Base-by-base conservation (phyloP, 2,797 vertebrate species). In the Thalassophryne amazonica region DNA sequence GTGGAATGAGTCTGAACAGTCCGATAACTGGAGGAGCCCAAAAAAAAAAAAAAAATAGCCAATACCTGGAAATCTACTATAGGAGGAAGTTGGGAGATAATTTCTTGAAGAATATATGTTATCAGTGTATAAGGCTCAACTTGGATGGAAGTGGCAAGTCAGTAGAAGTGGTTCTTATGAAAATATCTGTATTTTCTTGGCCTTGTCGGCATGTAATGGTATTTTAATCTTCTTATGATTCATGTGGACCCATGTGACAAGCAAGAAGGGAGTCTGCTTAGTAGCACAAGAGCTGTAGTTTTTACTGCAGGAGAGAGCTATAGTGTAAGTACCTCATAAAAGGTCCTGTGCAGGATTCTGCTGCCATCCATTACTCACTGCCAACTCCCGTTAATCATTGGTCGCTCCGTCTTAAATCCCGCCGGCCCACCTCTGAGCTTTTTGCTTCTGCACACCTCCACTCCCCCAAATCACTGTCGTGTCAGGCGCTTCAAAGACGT, bases 281-380 rank as follows among this genome's bases (percentile, higher is more conserved):
- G 60, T 47, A 52, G 30, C 68, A 46, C 39, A 53, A 71, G 66
- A 79, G 80, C 23, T 80, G 67, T 49, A 77, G 51, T 41, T 55
- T 69, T 62, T 59, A 68, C 55, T 50, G 50, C 38, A 56, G 14
- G 34, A 55, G 60, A 77, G 60, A 23, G 36, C 55, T 40, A 59
- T 20, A 33, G 55, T n/a, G 38, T 64, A 72, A 82, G 54, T 66
- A 60, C 68, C 73, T 70, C 66, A 69, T 86, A 84, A 84, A 84
- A 76, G 41, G 65, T 23, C 42, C 7, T 40, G 50, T 39, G 37
- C 70, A 59, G 28, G 49, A 37, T 52, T 60, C 36, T 17, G 40
- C 53, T 23, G 17, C 64, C 62, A 70, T 86, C 51, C 75, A 50
- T 87, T 73, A 76, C 53, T 28, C n/a, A n/a, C 53, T 68, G 41